phyloP scores from a whole-genome alignment of 2,113 vertebrate species.

The Glaucomys volans region DNA sequence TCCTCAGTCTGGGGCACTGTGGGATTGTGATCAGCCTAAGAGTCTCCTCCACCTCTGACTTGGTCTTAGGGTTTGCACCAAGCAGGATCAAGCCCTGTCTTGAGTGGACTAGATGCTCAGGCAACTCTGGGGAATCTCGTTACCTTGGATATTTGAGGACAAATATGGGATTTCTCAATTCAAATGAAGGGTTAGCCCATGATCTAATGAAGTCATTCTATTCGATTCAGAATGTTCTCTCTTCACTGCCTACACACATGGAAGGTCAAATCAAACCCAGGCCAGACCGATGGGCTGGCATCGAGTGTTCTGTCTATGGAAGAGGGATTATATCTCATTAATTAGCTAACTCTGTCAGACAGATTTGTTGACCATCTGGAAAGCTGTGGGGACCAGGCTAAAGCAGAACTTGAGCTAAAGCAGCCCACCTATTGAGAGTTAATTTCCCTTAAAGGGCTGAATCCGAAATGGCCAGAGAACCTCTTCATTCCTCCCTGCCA shows the following conservation, averaged over 20 bases:
- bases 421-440: background rate
- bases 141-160: accelerated
- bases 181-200: background rate
- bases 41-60: background rate
- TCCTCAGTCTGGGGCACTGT: too few relatives aligned
- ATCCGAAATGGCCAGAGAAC: background rate
- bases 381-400: background rate
- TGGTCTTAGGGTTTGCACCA: background rate
- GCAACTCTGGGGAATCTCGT: background rate
- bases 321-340: background rate
- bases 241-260: too few relatives aligned
- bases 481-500: background rate
- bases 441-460: background rate
- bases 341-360: background rate
- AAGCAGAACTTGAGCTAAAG: background rate
- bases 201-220: background rate
- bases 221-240: too few relatives aligned
- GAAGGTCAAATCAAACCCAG: background rate
- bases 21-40: accelerated
- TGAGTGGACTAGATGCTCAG: background rate
- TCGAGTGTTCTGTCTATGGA: background rate
- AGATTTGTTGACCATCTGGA: background rate
- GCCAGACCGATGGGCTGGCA: too few relatives aligned
- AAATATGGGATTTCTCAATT: too few relatives aligned
- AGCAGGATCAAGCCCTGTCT: background rate